phyloP scores from a whole-genome alignment of 2,888 invertebrate genomes.

The Creontiades dilutus region DNA sequence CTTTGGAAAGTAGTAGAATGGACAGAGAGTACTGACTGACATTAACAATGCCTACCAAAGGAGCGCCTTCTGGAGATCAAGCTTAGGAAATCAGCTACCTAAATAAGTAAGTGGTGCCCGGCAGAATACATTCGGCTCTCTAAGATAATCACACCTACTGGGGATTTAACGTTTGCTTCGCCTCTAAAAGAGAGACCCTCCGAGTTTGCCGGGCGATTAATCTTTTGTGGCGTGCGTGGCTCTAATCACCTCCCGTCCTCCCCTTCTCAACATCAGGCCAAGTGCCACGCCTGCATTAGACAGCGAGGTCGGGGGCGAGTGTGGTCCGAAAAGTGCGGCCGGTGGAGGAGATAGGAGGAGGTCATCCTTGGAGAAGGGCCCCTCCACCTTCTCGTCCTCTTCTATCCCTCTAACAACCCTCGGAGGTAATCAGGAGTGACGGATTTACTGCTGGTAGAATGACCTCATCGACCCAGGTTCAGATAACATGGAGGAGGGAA shows the following conservation, averaged over 20 bases:
- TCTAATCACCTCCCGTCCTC: conserved; percentile 10
- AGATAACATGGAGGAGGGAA: background rate
- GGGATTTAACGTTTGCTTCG: background rate
- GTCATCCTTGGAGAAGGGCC: background rate
- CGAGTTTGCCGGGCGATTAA: background rate
- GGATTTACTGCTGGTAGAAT: conserved; percentile 20
- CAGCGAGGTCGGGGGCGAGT: background rate
- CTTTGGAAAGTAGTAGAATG: no score
- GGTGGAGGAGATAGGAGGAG: background rate
- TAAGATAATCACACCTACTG: conserved; percentile 10
- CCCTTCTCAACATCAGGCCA: no score
- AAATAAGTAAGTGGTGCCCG: no score
- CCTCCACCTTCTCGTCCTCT: background rate
- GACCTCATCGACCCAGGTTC: background rate
- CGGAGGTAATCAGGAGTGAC: background rate
- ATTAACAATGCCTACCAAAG: no score
- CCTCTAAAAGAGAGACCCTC: background rate
- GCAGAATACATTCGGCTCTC: background rate
- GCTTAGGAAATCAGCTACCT: no score
- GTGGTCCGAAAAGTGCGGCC: conserved; percentile 13
- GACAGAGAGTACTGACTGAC: no score
- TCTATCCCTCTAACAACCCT: background rate
- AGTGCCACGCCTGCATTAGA: background rate
- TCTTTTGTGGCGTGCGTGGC: conserved; percentile 35
- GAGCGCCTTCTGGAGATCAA: no score